Evolutionary conservation across 2,797 vertebrate species (phyloP), one percentile per base, ranked within the genome.

Genomic region (Girardinus metallicus): DNA sequence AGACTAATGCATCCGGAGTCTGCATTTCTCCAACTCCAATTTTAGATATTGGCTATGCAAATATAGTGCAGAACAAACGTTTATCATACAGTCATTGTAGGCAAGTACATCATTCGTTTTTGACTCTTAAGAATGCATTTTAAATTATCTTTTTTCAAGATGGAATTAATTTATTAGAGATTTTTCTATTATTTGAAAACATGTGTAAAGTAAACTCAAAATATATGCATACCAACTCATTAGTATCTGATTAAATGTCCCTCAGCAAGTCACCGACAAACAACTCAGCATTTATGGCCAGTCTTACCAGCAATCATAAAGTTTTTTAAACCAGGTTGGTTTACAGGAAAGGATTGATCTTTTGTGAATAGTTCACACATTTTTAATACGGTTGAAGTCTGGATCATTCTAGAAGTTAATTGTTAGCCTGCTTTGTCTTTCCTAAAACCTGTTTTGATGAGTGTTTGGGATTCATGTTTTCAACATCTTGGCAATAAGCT

Each of bases 11-110:
- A 75, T 43, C 72, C 21, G 70, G 6, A 82, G 49, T 53, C 51
- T 82, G 77, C 72, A 80, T 76, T 79, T 80, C 18, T 76, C 73
- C 29, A 82, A 62, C 29, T 76, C 68, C 5, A 68, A 18, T 3
- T 51, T 74, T 26, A 39, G 23, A 26, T 2, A n/a, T 15, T 16
- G n/a, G 23, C 13, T 41, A 6, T 43, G 10, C 11, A 44, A 71
- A 41, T 68, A 41, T 18, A 12, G 64, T 68, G 8, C 62, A 66
- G 1, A 41, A 6, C 21, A 41, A 68, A 70, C 2, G 11, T 70
- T 43, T n/a, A 70, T 31, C 2, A 66, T 66, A 39, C 21, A 41
- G 3, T 26, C 36, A 12, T 41, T 10, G 0, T 41, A 11, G 21
- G 34, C 8, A 23, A 62, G 29, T 16, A 18, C 2, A 3, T 39